A percentile compares a stretch with the other conserved stretches of the same genome.
Evolutionary conservation across 2,113 vertebrate species (phyloP).

Genomic region (Poecile atricapillus): DNA sequence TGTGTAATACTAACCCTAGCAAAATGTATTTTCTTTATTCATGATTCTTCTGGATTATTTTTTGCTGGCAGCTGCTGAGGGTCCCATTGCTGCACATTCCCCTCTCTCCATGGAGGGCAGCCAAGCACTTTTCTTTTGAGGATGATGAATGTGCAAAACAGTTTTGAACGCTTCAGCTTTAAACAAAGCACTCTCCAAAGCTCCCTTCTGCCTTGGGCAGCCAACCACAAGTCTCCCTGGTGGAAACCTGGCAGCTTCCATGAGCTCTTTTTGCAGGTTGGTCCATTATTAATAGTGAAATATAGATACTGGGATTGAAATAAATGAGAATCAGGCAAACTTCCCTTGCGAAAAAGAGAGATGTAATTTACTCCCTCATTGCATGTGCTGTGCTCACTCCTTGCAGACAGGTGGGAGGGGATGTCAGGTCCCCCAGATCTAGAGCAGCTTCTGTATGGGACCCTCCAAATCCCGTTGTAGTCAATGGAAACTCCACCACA

Average conservation of each 20-base stretch:
- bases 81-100: not conserved
- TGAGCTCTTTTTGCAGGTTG: not conserved
- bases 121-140: slow-evolving; percentile 31
- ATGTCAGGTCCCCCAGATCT: accelerated
- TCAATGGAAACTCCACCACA: not conserved
- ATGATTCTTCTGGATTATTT: slow-evolving; percentile 18
- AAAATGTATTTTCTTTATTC: slow-evolving; percentile 33
- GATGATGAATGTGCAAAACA: not conserved
- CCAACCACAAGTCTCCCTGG: not conserved
- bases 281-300: not conserved
- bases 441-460: not conserved
- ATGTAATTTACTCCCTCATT: not conserved
- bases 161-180: not conserved
- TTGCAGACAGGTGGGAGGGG: not conserved
- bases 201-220: not conserved
- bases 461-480: not conserved
- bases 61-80: not conserved
- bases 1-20: not conserved
- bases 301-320: not conserved
- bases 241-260: not conserved
- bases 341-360: not conserved
- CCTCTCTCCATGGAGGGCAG: not conserved
- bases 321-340: not conserved
- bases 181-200: not conserved
- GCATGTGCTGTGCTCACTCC: not conserved